Conservation (phyloP, 2,888 invertebrate genomes). For the Geotrupes spiniger region DNA sequence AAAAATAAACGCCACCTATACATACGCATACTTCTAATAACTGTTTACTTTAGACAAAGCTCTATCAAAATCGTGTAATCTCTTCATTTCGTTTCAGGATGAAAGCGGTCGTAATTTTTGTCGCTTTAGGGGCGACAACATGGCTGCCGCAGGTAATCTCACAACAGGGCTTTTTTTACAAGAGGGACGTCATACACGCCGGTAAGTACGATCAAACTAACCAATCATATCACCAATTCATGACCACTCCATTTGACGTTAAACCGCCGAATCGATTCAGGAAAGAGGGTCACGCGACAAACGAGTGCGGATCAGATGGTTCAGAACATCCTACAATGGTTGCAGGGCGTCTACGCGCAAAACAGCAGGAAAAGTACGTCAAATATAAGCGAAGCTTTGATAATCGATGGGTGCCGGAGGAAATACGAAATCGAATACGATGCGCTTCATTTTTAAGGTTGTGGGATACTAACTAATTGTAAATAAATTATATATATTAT, state of each 20-base stretch:
- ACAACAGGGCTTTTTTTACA: slow-evolving; percentile 33
- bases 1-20: too few relatives aligned
- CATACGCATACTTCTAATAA: too few relatives aligned
- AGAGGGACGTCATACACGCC: slow-evolving; percentile 29
- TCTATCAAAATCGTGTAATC: too few relatives aligned
- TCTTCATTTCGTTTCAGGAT: slow-evolving; percentile 31
- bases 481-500: too few relatives aligned
- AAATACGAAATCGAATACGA: too few relatives aligned
- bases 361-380: slow-evolving; percentile 55
- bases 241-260: neutral
- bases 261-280: slow-evolving; percentile 12
- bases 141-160: slow-evolving; percentile 27
- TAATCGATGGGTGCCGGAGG: too few relatives aligned
- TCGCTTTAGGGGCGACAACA: slow-evolving; percentile 30
- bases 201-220: slow-evolving; percentile 25
- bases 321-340: slow-evolving; percentile 71
- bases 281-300: slow-evolving; percentile 49
- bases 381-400: too few relatives aligned
- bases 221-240: neutral
- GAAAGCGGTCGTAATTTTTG: slow-evolving; percentile 30
- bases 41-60: too few relatives aligned
- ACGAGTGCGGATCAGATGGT: slow-evolving; percentile 69
- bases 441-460: too few relatives aligned
- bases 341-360: slow-evolving; percentile 68
- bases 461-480: too few relatives aligned